A percentile compares a stretch with the other conserved stretches of the same genome.
phyloP scores from a whole-genome alignment of 2,888 invertebrate genomes.

The Drosophila helvetica region DNA sequence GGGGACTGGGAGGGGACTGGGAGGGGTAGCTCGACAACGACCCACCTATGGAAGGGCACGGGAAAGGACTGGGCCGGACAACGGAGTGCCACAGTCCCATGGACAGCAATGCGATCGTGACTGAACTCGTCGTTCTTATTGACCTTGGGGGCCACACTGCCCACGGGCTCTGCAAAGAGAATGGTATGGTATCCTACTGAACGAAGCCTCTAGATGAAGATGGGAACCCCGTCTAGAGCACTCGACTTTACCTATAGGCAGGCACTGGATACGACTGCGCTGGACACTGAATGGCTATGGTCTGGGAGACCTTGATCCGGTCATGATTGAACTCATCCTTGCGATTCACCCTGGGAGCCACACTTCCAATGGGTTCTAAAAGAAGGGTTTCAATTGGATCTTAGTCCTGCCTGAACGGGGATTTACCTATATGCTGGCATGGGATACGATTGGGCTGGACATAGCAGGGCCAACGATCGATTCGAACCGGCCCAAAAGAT shows the following conservation, averaged over 20 bases:
- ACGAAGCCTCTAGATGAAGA: background rate
- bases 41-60: constrained; percentile 84
- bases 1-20: background rate
- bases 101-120: constrained; percentile 87
- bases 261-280: constrained; percentile 89
- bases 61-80: constrained; percentile 88
- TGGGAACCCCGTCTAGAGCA: constrained; percentile 17
- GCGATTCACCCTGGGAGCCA: constrained; percentile 86
- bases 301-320: constrained; percentile 75
- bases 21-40: constrained; percentile 11
- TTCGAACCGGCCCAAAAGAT: constrained; percentile 61
- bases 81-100: constrained; percentile 84
- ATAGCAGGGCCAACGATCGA: constrained; percentile 84
- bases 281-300: constrained; percentile 88
- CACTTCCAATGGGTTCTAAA: constrained; percentile 82
- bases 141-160: constrained; percentile 86
- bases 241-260: constrained; percentile 85
- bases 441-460: constrained; percentile 89
- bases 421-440: constrained; percentile 85
- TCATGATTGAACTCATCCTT: constrained; percentile 84
- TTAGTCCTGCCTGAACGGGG: constrained; percentile 1
- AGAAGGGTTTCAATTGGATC: background rate
- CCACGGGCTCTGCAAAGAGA: constrained; percentile 83
- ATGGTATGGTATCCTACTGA: background rate
- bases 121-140: constrained; percentile 87